These are phyloP conservation scores for Cervus canadensis DNA, from an alignment of 2,113 vertebrate species.

Conservation along the genomic window DNA sequence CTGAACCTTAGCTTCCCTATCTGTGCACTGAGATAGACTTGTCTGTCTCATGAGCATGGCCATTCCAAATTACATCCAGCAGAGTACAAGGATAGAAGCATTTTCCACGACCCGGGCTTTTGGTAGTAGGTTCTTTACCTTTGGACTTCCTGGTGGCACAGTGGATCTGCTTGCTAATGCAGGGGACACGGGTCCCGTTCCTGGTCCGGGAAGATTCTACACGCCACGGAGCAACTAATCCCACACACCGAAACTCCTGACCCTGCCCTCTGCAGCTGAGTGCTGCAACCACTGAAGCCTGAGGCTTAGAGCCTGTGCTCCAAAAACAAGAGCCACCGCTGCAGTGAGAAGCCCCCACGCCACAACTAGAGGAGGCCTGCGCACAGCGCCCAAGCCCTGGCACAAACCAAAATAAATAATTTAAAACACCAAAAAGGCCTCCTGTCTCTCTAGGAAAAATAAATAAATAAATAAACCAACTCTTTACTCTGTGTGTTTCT, in stretches of 20 bases:
- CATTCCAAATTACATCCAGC: neutral
- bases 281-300: neutral
- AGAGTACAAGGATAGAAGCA: neutral
- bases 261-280: neutral
- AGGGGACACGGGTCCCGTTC: neutral
- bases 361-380: neutral
- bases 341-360: too few species aligned
- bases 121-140: neutral
- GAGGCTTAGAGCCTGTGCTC: neutral
- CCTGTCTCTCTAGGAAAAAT: neutral
- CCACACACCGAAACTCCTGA: fast-evolving
- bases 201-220: neutral
- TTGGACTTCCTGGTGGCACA: neutral
- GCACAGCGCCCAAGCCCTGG: neutral
- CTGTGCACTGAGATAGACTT: neutral
- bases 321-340: neutral
- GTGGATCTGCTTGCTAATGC: neutral
- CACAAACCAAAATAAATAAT: neutral
- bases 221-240: neutral
- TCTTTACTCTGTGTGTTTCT: neutral
- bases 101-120: neutral
- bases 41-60: neutral
- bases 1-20: neutral
- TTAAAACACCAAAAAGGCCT: neutral
- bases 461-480: neutral